Base-by-base conservation (phyloP, 1,140 invertebrate species). In the Wiebesia pumilae region DNA sequence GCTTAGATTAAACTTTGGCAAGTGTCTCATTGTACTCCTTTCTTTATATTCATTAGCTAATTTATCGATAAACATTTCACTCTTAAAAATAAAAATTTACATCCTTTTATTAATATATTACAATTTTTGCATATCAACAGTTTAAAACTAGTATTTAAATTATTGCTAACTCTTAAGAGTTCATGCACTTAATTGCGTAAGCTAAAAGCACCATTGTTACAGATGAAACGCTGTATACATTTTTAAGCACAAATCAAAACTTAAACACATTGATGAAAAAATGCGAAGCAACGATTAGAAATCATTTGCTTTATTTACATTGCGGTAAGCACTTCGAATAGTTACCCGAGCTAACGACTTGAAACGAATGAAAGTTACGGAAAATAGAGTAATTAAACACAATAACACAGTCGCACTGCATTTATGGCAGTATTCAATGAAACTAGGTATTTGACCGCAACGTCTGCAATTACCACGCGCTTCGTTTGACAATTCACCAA, bases 1-100 rank as follows among this genome's bases (percentile, higher is more conserved):
- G 62, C 38, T 69, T 38, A 69, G 58, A 84, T 84, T 67, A 84
- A 79, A 51, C 83, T 79, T 80, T 69, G 62, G n/a, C 83, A 84
- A 75, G 51, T 78, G 40, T 78, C 67, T 38, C 54, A 43, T 77
- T 83, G 35, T 83, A 51, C 54, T 83, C 30, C 14, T 77, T 75
- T 19, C 19, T 51, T 40, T 38, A 58, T 21, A 54, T 58, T 62
- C 58, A 75, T 9, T n/a, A 27, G 43, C 24, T 12, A 38, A 71
- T 71, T 71, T 30, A 10, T 33, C 10, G 19, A 14, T 35, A 33
- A 35, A 69, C 10, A 33, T 35, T 69, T 69, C 33, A 33, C 30
- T 69, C 24, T 62, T 7, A 7, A 62, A 62, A 62, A 0, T 69
- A 10, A 69, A 35, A 30, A 14, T 33, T 9, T 33, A 35, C 19